These are phyloP conservation scores for Dendroctonus valens DNA, from an alignment of 1,140 invertebrate species.

Conservation along the genomic window DNA sequence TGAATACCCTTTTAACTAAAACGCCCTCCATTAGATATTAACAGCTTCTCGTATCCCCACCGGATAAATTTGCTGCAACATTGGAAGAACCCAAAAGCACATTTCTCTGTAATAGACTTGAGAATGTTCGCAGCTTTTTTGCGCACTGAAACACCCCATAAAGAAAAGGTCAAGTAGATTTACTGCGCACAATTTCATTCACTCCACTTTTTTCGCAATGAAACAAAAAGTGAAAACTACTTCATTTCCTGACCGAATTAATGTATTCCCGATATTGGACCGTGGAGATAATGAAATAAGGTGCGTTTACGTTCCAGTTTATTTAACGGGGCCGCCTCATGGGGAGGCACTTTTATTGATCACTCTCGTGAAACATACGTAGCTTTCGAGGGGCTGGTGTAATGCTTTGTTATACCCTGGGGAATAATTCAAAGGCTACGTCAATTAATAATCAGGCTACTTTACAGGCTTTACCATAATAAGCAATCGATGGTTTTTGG, in stretches of 20 bases:
- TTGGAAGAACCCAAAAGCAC: no score
- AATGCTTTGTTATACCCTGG: neutral
- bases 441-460: neutral
- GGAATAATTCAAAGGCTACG: neutral
- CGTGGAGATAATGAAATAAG: neutral
- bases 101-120: neutral
- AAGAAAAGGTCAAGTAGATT: neutral
- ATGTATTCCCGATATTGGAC: constrained; percentile 1
- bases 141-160: neutral
- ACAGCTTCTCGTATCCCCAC: no score
- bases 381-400: no score
- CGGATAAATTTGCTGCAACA: no score
- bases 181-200: neutral
- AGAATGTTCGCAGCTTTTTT: neutral
- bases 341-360: constrained; percentile 5
- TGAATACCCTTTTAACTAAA: neutral
- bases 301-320: constrained; percentile 2
- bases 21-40: neutral
- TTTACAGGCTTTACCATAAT: neutral
- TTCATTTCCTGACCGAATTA: neutral
- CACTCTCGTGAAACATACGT: no score
- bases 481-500: constrained; percentile 2
- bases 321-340: neutral
- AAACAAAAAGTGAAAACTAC: neutral
- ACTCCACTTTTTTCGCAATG: neutral